These are phyloP conservation scores for Macaria notata DNA, from an alignment of 2,888 invertebrate genomes.

Conservation along the genomic window DNA sequence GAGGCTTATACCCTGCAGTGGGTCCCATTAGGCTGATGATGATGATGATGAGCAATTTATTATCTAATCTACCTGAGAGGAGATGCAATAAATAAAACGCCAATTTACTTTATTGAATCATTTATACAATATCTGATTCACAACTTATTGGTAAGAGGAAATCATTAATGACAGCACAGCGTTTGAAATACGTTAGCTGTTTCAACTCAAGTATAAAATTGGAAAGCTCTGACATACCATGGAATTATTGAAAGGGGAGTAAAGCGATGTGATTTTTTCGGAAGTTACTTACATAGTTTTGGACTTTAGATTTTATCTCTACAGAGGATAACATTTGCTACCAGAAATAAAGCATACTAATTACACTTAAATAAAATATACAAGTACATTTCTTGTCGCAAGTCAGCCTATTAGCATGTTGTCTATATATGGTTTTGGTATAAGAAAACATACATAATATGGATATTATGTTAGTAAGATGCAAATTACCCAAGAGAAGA, in stretches of 20 bases:
- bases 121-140: slow-evolving; percentile 70
- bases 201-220: slow-evolving; percentile 65
- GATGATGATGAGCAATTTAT: no score
- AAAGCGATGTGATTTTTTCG: slow-evolving; percentile 41
- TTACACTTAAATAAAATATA: background rate
- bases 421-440: background rate
- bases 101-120: slow-evolving; percentile 68
- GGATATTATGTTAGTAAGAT: background rate
- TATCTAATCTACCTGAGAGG: no score
- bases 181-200: slow-evolving; percentile 44
- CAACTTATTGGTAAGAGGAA: slow-evolving; percentile 66
- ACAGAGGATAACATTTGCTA: background rate
- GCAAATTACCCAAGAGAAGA: no score
- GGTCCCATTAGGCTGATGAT: no score
- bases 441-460: background rate
- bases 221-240: slow-evolving; percentile 63
- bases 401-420: background rate
- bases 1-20: no score
- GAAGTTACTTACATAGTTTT: slow-evolving; percentile 7
- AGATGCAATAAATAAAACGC: slow-evolving; percentile 54
- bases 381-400: background rate
- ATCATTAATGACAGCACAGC: slow-evolving; percentile 55
- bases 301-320: slow-evolving; percentile 21
- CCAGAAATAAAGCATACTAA: background rate
- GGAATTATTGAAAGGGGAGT: slow-evolving; percentile 51